phyloP scores from a whole-genome alignment of 2,888 invertebrate genomes.

The Microchrysa polita region DNA sequence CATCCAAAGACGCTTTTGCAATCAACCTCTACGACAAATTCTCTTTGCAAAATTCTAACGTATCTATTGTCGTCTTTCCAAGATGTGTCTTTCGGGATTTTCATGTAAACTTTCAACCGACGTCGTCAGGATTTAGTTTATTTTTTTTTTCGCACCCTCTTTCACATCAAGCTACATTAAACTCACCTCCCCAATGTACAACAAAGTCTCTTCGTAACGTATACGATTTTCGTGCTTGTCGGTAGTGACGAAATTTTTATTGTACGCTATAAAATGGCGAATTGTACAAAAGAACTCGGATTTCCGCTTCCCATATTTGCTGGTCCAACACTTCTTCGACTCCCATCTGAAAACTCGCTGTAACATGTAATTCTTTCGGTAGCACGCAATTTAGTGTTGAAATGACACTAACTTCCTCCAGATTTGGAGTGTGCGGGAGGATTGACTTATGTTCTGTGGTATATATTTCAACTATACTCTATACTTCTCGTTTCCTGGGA shows the following conservation, averaged over 20 bases:
- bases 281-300: slow-evolving; percentile 27
- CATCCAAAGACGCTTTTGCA: too few relatives aligned
- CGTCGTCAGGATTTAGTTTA: too few relatives aligned
- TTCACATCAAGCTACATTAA: too few relatives aligned
- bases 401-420: background rate
- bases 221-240: background rate
- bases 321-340: background rate
- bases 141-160: background rate
- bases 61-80: too few relatives aligned
- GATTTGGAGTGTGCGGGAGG: background rate
- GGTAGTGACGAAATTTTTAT: slow-evolving; percentile 8
- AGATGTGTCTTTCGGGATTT: too few relatives aligned
- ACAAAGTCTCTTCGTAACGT: background rate
- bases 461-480: background rate
- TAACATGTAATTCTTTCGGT: background rate
- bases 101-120: too few relatives aligned
- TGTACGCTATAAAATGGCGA: slow-evolving; percentile 10
- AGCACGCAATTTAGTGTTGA: slow-evolving; percentile 2
- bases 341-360: background rate
- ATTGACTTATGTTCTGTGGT: background rate
- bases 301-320: background rate
- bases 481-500: background rate
- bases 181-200: background rate
- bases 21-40: too few relatives aligned
- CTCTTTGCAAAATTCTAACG: too few relatives aligned